Percentiles rank a stretch among this genome's conserved stretches.
Conservation (phyloP, 2,888 invertebrate genomes). For the Chirona hameri region DNA sequence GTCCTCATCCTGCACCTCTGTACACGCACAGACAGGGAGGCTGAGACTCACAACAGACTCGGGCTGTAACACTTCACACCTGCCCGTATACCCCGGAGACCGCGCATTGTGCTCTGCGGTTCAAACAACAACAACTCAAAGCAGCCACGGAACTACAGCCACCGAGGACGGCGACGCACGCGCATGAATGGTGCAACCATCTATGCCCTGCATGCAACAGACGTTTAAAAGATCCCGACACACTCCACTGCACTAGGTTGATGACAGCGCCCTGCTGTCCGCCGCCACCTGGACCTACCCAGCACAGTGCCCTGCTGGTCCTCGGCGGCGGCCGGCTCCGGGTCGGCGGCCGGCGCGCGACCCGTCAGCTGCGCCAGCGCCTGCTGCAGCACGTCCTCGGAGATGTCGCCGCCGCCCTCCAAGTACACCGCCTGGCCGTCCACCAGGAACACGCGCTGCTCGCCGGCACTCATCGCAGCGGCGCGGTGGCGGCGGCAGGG, state of each 20-base stretch:
- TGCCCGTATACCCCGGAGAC: too few species aligned
- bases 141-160: too few species aligned
- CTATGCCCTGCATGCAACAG: too few species aligned
- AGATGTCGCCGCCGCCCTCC: constrained; percentile 28
- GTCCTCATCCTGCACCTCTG: constrained; percentile 2
- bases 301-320: neutral
- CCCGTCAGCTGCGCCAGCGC: constrained; percentile 23
- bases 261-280: too few species aligned
- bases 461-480: neutral
- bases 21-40: neutral
- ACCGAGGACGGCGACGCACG: too few species aligned
- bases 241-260: too few species aligned
- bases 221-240: too few species aligned
- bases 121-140: too few species aligned
- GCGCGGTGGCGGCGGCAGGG: too few species aligned
- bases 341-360: neutral
- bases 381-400: constrained; percentile 29
- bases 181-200: too few species aligned
- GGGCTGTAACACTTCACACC: too few species aligned
- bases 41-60: neutral
- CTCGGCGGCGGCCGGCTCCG: neutral
- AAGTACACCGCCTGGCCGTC: constrained; percentile 30
- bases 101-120: too few species aligned
- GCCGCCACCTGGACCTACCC: neutral
- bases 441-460: constrained; percentile 27